Base-by-base conservation (phyloP, 2,113 vertebrate species). In the Choloepus hoffmanni region DNA sequence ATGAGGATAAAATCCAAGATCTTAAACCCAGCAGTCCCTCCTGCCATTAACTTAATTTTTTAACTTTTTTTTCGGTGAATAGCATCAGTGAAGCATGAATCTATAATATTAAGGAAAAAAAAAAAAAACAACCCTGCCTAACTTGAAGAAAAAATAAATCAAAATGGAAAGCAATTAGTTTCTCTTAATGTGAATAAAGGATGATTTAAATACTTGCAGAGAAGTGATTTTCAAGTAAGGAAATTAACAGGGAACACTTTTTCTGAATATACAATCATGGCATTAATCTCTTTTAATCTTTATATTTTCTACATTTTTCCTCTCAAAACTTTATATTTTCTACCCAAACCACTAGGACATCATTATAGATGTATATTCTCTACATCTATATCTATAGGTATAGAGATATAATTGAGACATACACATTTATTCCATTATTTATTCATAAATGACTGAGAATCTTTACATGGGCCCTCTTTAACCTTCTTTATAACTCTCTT, bases 151-250 rank as follows among this genome's bases (percentile, higher is more conserved):
- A 82, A 89, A 89, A n/a, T 96, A 72, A 93, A 94, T 86, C 48
- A 12, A 95, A 96, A 90, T 36, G 10, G 24, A 96, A 96, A 91
- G 53, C 62, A 94, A 83, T 94, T 63, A 62, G 55, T 93, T 96
- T 86, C 2, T 62, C 36, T 92, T 74, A 89, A 85, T 50, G 15
- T 45, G 63, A 92, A 88, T 36, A 92, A 60, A 85, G 19, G 28
- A 81, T 65, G 74, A 72, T 83, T 36, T 65, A 93, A 92, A 87
- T 92, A 45, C 13, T 10, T 76, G 19, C n/a, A n/a, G 50, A 85
- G 7, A 81, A 13, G 8, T 93, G 26, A 48, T 36, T 87, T 93
- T 93, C 23, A 63, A 87, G 48, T 84, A 28, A 53, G 5, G 30
- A 85, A 76, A 77, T 48, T 43, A 76, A 40, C 1, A 67, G 81